Evolutionary conservation across 2,888 invertebrate species (phyloP), one percentile per base, ranked within the genome.

Genomic region (Ecliptopera silaceata): DNA sequence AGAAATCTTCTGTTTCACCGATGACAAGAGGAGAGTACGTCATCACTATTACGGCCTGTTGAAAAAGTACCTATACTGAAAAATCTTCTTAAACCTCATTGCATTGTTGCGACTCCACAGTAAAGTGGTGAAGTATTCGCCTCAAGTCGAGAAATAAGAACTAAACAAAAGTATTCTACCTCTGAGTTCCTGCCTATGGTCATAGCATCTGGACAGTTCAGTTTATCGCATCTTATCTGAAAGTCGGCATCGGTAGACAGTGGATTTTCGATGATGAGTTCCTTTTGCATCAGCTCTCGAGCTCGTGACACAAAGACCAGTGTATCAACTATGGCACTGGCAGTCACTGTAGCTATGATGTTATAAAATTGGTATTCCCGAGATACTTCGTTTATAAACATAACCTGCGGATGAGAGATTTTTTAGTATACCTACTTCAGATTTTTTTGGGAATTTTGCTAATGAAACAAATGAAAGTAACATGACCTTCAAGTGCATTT

Each of bases 311-410:
- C 68, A 59, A 90, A 85, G 11, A 69, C 72, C 57, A 91, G 61
- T 4, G 82, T 82, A 58, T 80, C 88, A 20, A 84, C 81, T 5
- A 89, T 76, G 15, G 74, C 70, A 63, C 88, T 84, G 2, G 78
- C 70, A 5, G 75, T 80, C 6, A 91, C 80, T 0, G 69, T 66
- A 13, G 72, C 75, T 13, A 61, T 63, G 17, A 91, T 76, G 46
- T 78, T 79, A 75, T 90, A 91, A 70, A 67, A 89, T 63, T 91
- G 91, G 52, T 86, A 90, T 63, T 91, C 91, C 2, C 72, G 79
- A 13, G 79, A 78, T 1, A 47, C 52, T 60, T 81, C 79, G 59
- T 89, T 83, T 39, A 82, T 75, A 52, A 91, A 91, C 67, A 82
- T 74, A 20, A 90, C 86, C 91, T 91, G 61, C 2, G 57, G 26